Percentiles rank a stretch among this genome's conserved stretches.
phyloP scores from a whole-genome alignment of 2,888 invertebrate genomes.

The Melitaea athalia region DNA sequence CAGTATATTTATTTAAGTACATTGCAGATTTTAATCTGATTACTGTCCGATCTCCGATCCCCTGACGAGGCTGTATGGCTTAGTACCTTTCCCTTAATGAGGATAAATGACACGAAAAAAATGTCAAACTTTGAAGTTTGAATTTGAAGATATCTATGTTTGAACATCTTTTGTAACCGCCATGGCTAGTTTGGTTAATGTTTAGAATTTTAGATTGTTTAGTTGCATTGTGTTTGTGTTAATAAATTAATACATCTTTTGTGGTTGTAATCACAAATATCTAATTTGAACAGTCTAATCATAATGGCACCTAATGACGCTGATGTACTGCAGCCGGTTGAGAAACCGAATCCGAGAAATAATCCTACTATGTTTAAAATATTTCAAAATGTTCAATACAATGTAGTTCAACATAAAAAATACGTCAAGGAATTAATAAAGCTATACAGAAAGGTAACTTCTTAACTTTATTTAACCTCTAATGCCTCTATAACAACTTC shows the following conservation, averaged over 20 bases:
- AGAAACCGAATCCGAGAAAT: constrained; percentile 71
- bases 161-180: neutral
- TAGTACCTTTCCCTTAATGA: too few relatives aligned
- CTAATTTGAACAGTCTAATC: neutral
- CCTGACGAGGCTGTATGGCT: too few relatives aligned
- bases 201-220: too few relatives aligned
- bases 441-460: constrained; percentile 82
- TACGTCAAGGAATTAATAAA: constrained; percentile 84
- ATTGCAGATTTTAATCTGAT: too few relatives aligned
- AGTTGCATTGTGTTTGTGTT: neutral
- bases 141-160: neutral
- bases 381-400: constrained; percentile 85
- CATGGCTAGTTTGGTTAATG: neutral
- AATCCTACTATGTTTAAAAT: constrained; percentile 76
- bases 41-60: too few relatives aligned
- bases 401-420: constrained; percentile 85
- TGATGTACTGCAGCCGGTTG: constrained; percentile 50
- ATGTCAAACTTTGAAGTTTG: too few relatives aligned
- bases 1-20: too few relatives aligned
- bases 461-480: too few relatives aligned
- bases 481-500: too few relatives aligned
- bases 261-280: neutral
- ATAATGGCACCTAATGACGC: constrained; percentile 55
- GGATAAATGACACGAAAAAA: too few relatives aligned
- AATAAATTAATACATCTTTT: neutral